Evolutionary conservation across 1,140 invertebrate species (phyloP).

Genomic region (Apis laboriosa): DNA sequence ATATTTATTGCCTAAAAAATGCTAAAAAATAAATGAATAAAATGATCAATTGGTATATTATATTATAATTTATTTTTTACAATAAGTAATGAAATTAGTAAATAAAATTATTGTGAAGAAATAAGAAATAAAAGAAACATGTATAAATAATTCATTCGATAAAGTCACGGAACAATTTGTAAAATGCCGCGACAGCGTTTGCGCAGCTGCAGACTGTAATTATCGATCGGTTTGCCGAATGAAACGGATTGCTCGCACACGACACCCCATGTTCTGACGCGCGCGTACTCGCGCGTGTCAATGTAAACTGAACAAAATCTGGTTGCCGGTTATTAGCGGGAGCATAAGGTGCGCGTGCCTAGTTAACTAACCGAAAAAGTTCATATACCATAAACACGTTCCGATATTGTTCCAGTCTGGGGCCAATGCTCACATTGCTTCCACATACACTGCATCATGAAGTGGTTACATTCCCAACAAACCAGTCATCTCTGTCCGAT

Average conservation of each 20-base stretch:
- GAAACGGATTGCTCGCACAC: slow-evolving; percentile 55
- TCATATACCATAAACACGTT: slow-evolving; percentile 30
- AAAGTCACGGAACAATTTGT: not conserved
- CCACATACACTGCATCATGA: slow-evolving; percentile 99
- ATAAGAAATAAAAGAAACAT: too few relatives aligned
- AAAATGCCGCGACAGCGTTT: slow-evolving; percentile 49
- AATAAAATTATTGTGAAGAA: not conserved
- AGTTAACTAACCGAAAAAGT: not conserved
- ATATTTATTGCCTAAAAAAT: not conserved
- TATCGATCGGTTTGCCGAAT: slow-evolving; percentile 71
- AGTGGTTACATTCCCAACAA: slow-evolving; percentile 99
- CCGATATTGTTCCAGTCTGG: slow-evolving; percentile 88
- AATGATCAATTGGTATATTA: too few relatives aligned
- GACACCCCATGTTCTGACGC: slow-evolving; percentile 18
- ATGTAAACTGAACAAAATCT: slow-evolving; percentile 44
- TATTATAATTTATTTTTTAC: not conserved
- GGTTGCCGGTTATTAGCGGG: slow-evolving; percentile 12
- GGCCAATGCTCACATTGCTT: slow-evolving; percentile 99
- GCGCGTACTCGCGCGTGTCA: slow-evolving; percentile 31
- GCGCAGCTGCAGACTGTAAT: slow-evolving; percentile 45
- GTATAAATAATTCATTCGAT: not conserved
- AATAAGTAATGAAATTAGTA: not conserved
- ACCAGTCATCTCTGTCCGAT: slow-evolving; percentile 98
- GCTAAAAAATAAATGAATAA: not conserved
- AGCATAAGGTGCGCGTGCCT: slow-evolving; percentile 39